Base-by-base conservation (phyloP, 2,888 invertebrate genomes). In the Caenorhabditis doughertyi region DNA sequence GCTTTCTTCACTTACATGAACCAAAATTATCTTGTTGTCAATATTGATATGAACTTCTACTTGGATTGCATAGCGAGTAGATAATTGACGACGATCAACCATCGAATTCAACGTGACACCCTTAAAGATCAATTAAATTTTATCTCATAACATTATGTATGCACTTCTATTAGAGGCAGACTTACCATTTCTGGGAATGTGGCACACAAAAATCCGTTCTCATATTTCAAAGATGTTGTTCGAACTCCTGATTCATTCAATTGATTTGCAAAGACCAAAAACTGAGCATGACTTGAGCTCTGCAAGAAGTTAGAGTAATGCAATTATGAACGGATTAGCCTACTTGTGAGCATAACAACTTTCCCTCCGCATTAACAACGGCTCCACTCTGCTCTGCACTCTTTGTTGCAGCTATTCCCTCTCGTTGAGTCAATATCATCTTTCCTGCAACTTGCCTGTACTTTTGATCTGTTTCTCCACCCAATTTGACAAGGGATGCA, bases 181-280 rank as follows among this genome's bases (percentile, higher is more conserved):
- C 8, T 44, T 58, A 87, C 88, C 88, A 89, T 89, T 71, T 89
- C 89, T 0, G 89, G 89, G 64, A 89, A 89, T 27, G 88, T 88
- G 5, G 89, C 87, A 49, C 89, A 89, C 18, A 89, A 64, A 9
- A 87, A 71, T 39, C 88, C 88, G 62, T 88, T 83, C 18, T 89
- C 89, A 53, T 79, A 89, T 25, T 85, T 85, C 64, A 89, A 72
- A 0, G 84, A 64, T 11, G 87, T 89, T 25, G 87, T 84, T 70
- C 76, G 60, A 1, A 79, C 81, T 7, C 56, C 62, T 23, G 49
- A 39, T 49, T 88, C 88, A 11, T 74, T 64, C 65, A 74, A 67
- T 16, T 79, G 53, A 18, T 64, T 80, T 4, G 83, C 79, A 16
- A 87, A 73, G 0, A 81, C n/a, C 18, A 76, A 65, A 13, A 81